Evolutionary conservation across 1,140 invertebrate species (phyloP), one percentile per base, ranked within the genome.

Genomic region (Hylaeus volcanicus): DNA sequence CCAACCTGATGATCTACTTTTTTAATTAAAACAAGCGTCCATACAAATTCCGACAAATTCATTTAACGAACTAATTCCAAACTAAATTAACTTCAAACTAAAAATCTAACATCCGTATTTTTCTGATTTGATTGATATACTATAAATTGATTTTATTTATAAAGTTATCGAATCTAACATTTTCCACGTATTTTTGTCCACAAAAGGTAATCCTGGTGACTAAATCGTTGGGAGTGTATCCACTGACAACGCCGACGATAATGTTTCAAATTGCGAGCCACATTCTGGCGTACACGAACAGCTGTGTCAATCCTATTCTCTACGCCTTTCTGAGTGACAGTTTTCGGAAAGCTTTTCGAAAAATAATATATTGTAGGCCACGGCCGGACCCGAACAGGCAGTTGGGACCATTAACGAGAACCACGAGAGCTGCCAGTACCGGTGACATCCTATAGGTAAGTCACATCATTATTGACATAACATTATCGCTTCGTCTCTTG

Each of bases 231-330:
- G 93, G 96, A 80, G 88, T 94, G 64, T 98, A 97, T 92, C 95
- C 95, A 66, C 94, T 95, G 39, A 94, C 92, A 1, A 91, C 94
- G 11, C 94, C 95, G 87, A 93, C 95, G 68, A 95, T 95, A 73
- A 95, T 97, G 86, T 95, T 97, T 26, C 97, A 98, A 92, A 97
- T 98, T 81, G 95, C 95, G 5, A 96, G 97, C 8, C 97, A 99
- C 89, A 97, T 98, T n/a, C 92, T 99, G 70, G 98, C 98, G 3
- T 99, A 99, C 93, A 97, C 97, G 92, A 99, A 99, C 93, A 98
- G 97, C 83, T 99, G 98, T 89, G 96, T 99, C 79, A 99, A 99
- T 92, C 98, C 98, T 0, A 97, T 99, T 79, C 95, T 99, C n/a
- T 99, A 99, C 93, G 98, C 98, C 0, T 98, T 98, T 90, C 94